phyloP scores from a whole-genome alignment of 2,888 invertebrate species.

The Aphidius colemani region DNA sequence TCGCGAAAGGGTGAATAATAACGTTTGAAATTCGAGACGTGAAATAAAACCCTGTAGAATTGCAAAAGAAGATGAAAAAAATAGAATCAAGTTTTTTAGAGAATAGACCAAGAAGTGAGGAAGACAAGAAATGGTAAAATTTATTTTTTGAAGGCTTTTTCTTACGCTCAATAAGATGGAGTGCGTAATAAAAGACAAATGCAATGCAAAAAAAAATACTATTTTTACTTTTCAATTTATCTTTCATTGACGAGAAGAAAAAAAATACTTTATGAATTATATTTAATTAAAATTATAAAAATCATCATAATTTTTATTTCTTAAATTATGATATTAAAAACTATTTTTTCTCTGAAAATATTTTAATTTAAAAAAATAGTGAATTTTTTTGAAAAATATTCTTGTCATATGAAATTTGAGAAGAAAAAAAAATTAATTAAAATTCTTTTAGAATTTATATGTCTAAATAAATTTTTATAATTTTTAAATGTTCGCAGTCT shows the following conservation, averaged over 20 bases:
- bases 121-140: slow-evolving; percentile 10
- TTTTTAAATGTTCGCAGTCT: no score
- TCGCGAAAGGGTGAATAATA: slow-evolving; percentile 58
- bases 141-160: slow-evolving; percentile 26
- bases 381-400: no score
- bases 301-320: no score
- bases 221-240: no score
- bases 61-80: slow-evolving; percentile 17
- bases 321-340: no score
- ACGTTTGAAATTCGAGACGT: slow-evolving; percentile 57
- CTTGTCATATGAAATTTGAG: neutral
- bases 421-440: slow-evolving; percentile 8
- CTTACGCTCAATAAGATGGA: slow-evolving; percentile 53
- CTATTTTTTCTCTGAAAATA: no score
- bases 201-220: slow-evolving; percentile 41
- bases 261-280: no score
- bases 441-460: neutral
- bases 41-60: slow-evolving; percentile 51
- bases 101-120: slow-evolving; percentile 11
- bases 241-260: no score
- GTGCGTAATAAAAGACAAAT: slow-evolving; percentile 56
- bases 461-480: no score
- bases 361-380: no score
- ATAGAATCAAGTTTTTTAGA: neutral
- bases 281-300: no score